phyloP scores from a whole-genome alignment of 2,888 invertebrate genomes.

The Antheraea yamamai region DNA sequence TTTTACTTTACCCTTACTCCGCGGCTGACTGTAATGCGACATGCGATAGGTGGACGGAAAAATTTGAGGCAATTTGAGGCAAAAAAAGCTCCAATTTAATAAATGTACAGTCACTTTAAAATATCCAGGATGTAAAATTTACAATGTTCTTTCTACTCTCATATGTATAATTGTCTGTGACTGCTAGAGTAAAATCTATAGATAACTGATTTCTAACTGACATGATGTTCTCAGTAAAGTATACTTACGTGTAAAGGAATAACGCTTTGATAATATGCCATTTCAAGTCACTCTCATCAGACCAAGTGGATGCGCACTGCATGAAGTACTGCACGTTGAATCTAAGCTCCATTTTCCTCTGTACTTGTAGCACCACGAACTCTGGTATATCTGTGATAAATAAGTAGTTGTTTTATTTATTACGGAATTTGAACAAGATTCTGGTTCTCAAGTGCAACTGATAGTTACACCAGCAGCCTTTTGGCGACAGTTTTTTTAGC shows the following conservation, averaged over 20 bases:
- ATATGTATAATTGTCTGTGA: neutral
- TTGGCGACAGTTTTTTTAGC: too few relatives aligned
- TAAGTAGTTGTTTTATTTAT: neutral
- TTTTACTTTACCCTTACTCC: too few relatives aligned
- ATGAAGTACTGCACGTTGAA: constrained; percentile 85
- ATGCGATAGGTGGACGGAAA: too few relatives aligned
- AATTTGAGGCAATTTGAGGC: too few relatives aligned
- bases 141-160: neutral
- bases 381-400: constrained; percentile 87
- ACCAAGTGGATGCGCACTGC: constrained; percentile 88
- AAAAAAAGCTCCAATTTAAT: neutral
- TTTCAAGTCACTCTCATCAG: constrained; percentile 84
- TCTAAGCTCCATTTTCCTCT: constrained; percentile 68
- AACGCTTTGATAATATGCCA: constrained; percentile 87
- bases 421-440: neutral
- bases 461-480: too few relatives aligned
- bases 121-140: neutral
- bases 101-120: neutral
- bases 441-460: neutral
- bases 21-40: too few relatives aligned
- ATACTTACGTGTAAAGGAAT: constrained; percentile 87
- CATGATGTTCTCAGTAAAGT: neutral
- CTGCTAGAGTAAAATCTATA: neutral
- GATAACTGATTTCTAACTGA: neutral
- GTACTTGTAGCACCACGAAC: constrained; percentile 86